These are phyloP conservation scores for Mermis nigrescens DNA, from an alignment of 2,888 invertebrate genomes.

Conservation along the genomic window DNA sequence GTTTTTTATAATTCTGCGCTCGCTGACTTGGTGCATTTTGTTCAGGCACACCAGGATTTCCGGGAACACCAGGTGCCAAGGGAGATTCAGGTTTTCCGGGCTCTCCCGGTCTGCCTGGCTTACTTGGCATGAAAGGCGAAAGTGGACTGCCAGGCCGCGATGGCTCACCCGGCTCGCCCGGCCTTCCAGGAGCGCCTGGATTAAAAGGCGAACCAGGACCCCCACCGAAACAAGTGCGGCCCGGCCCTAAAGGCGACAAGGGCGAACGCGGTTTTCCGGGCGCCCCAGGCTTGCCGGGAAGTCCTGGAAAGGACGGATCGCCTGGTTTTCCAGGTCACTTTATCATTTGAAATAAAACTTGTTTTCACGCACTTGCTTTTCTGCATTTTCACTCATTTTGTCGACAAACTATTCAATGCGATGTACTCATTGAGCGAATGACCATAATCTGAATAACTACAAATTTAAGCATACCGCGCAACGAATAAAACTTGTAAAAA, in stretches of 20 bases:
- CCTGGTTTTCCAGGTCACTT: slow-evolving; percentile 19
- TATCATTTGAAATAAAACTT: no score
- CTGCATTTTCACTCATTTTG: no score
- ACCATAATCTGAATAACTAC: no score
- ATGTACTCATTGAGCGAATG: no score
- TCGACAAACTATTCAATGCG: no score
- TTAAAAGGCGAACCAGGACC: slow-evolving; percentile 3
- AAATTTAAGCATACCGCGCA: no score
- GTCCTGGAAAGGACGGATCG: slow-evolving; percentile 40
- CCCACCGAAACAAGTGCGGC: not conserved
- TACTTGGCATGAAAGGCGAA: not conserved
- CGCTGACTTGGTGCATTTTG: no score
- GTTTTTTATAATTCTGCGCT: no score
- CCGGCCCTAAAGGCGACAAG: not conserved
- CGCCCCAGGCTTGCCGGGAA: slow-evolving; percentile 28
- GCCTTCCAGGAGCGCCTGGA: not conserved
- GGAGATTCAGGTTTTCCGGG: not conserved
- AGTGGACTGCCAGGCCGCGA: not conserved
- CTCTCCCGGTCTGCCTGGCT: not conserved
- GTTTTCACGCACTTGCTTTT: no score
- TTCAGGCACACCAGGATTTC: not conserved
- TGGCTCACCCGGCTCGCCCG: slow-evolving; percentile 6
- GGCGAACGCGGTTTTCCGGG: not conserved
- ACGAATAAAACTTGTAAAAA: no score
- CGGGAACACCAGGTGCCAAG: not conserved